A percentile compares a stretch with the other conserved stretches of the same genome.
phyloP scores from a whole-genome alignment of 2,797 vertebrate genomes.

The Spinus pinus region DNA sequence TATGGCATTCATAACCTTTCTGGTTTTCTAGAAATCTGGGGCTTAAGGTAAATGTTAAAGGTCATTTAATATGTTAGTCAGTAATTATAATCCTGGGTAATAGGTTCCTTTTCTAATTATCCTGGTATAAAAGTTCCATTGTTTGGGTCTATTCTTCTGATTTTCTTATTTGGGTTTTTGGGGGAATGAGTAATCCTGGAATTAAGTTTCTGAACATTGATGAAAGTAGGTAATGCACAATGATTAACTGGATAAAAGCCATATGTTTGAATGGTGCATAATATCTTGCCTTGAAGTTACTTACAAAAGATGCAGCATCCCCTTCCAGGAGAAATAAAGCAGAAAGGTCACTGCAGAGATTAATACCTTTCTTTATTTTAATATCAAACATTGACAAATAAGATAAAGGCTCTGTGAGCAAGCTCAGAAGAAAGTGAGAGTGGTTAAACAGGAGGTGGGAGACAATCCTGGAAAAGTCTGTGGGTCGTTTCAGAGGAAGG shows the following conservation, averaged over 20 bases:
- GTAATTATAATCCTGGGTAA: constrained; percentile 87
- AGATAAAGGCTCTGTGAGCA: constrained; percentile 56
- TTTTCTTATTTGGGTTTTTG: constrained; percentile 78
- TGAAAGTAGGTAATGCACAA: constrained; percentile 79
- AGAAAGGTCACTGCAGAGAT: constrained; percentile 72
- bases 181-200: constrained; percentile 77
- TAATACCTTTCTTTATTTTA: constrained; percentile 73
- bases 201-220: constrained; percentile 79
- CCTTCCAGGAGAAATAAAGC: constrained; percentile 64
- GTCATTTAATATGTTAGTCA: constrained; percentile 88
- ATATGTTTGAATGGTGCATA: constrained; percentile 63
- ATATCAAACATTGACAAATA: constrained; percentile 76
- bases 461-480: neutral
- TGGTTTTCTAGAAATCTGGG: constrained; percentile 78
- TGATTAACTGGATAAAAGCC: constrained; percentile 81
- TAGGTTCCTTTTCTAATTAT: constrained; percentile 86
- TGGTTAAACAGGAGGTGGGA: neutral
- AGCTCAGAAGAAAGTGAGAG: constrained; percentile 37
- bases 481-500: neutral
- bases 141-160: constrained; percentile 79
- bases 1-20: constrained; percentile 82
- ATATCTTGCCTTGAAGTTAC: constrained; percentile 71
- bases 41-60: constrained; percentile 88
- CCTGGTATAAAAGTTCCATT: constrained; percentile 81
- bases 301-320: constrained; percentile 67